Base-by-base conservation (phyloP, 2,113 vertebrate genomes). In the Columba janthina region DNA sequence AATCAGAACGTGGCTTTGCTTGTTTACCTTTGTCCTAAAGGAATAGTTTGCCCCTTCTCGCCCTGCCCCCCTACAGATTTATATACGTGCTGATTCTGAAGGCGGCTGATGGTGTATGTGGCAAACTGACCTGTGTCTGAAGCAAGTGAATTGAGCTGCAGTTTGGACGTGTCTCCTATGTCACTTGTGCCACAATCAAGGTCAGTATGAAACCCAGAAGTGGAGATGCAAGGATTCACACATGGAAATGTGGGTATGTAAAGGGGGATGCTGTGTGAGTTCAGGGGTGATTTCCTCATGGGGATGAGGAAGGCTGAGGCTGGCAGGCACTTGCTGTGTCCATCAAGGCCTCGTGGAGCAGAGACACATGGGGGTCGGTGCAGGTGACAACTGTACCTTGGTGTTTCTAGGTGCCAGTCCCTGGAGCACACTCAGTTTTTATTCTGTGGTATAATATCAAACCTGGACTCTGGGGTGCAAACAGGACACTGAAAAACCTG, bases 271-370 rank as follows among this genome's bases (percentile, higher is more conserved):
- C 11, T 53, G 15, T 46, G 50, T 24, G 42, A 82, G 42, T 21
- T 22, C 13, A 13, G 29, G 42, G 50, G 16, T 1, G 50, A 58
- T 65, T 31, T 58, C 44, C 51, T 38, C 0, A 0, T 10, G 65
- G 4, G 20, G 29, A 21, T 24, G 65, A 51, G 38, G 54, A 67
- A 67, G 48, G 29, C 20, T n/a, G 62, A 92, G 51, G 15, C 44
- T 40, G 28, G 36, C 50, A 65, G 28, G 29, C 14, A 34, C n/a
- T 31, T 46, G 44, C 24, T 58, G 48, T 53, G 40, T 28, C 74
- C 50, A 34, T 24, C 56, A 25, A 28, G 29, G 44, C 36, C 64
- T 85, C 4, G 1, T 50, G 69, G 56, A 44, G 34, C 50, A 67
- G 54, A 40, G 10, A 53, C 16, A 38, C 28, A 9, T 0, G 42